Conservation (phyloP, 1,140 invertebrate genomes). For the Brachionus calyciflorus region DNA sequence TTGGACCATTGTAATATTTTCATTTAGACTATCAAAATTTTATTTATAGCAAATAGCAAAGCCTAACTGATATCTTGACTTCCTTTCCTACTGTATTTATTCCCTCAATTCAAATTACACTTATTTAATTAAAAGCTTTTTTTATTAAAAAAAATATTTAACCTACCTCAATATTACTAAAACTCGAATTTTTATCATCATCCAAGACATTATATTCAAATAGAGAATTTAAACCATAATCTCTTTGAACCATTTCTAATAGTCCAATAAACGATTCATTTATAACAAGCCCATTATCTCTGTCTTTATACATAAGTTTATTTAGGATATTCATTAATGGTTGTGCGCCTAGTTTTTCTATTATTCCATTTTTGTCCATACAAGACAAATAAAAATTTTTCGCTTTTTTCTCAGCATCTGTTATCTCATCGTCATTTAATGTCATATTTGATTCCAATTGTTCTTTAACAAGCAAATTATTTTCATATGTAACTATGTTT, state of each 20-base stretch:
- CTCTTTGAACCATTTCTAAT: constrained; percentile 21
- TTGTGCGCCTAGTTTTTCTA: constrained; percentile 74
- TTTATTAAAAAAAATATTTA: constrained; percentile 44
- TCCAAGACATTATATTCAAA: constrained; percentile 87
- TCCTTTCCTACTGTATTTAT: too few relatives aligned
- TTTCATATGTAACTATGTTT: constrained; percentile 19
- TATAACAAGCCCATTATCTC: neutral
- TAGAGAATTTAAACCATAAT: constrained; percentile 64
- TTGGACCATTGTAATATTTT: too few relatives aligned
- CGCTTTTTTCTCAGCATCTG: constrained; percentile 80
- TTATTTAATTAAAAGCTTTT: too few relatives aligned
- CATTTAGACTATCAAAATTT: too few relatives aligned
- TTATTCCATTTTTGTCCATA: constrained; percentile 84
- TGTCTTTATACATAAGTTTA: constrained; percentile 7
- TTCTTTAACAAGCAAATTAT: constrained; percentile 17
- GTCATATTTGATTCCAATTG: constrained; percentile 7
- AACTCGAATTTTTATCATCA: constrained; percentile 84
- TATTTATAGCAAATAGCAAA: too few relatives aligned
- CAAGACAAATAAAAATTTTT: constrained; percentile 86
- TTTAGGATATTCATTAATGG: constrained; percentile 65
- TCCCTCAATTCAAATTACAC: too few relatives aligned
- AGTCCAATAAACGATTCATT: constrained; percentile 29
- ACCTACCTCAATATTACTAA: constrained; percentile 76
- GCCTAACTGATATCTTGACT: too few relatives aligned
- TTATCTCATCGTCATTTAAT: constrained; percentile 58